Evolutionary conservation across 2,888 invertebrate genomes (phyloP).

Genomic region (Amiota communis): DNA sequence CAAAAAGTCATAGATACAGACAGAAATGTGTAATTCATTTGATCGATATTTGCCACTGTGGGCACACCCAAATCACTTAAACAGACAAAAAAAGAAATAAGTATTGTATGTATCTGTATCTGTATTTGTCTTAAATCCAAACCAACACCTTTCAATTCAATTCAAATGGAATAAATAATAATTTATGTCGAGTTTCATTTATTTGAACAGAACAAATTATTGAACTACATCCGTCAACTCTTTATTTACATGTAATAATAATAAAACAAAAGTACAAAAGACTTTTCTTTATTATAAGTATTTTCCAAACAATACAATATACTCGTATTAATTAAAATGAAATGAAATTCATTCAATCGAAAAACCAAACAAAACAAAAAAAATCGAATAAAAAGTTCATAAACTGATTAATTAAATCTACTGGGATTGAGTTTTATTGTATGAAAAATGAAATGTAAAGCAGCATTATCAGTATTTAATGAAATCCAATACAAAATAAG

Average conservation of each 20-base stretch:
- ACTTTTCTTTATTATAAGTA: too few relatives aligned
- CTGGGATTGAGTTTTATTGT: too few relatives aligned
- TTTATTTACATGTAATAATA: neutral
- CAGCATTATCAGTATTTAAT: neutral
- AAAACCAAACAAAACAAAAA: too few relatives aligned
- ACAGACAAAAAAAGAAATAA: too few relatives aligned
- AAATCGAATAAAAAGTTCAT: too few relatives aligned
- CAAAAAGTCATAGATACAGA: neutral
- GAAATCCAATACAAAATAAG: neutral
- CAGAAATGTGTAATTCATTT: neutral
- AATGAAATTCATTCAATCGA: too few relatives aligned
- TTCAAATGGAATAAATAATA: neutral
- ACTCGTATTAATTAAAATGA: too few relatives aligned
- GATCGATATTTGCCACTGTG: constrained; percentile 9
- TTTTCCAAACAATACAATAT: too few relatives aligned
- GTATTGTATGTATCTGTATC: too few relatives aligned
- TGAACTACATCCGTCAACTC: neutral
- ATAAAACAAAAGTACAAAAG: too few relatives aligned
- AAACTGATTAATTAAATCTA: too few relatives aligned
- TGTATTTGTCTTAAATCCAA: too few relatives aligned
- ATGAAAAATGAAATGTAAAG: neutral
- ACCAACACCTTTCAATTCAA: neutral
- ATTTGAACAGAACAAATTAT: constrained; percentile 9
- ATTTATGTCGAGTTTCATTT: constrained; percentile 3
- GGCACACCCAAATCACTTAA: neutral